Percentiles rank a stretch among this genome's conserved stretches.
Conservation (phyloP, 2,113 vertebrate genomes). For the Pachyramphus minor region DNA sequence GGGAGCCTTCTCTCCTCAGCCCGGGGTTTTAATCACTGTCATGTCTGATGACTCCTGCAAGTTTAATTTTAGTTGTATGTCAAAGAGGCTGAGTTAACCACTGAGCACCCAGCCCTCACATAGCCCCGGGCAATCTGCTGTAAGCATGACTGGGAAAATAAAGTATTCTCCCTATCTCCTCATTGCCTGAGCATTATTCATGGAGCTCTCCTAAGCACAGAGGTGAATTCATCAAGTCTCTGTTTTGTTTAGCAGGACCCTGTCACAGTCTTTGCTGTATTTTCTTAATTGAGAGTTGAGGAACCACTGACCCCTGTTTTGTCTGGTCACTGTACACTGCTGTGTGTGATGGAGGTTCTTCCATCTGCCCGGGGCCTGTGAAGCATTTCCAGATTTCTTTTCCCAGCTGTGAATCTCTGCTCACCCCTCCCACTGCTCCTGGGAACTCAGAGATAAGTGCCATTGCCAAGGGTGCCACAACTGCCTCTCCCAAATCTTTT, state of each 20-base stretch:
- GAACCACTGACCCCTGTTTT: background rate
- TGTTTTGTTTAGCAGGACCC: background rate
- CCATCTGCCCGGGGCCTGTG: background rate
- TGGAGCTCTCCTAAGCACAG: background rate
- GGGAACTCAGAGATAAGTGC: background rate
- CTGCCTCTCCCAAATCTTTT: background rate
- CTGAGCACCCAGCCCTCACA: constrained; percentile 16
- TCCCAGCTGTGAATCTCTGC: background rate
- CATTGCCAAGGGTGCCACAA: background rate
- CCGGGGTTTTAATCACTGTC: constrained; percentile 11
- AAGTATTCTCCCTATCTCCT: background rate
- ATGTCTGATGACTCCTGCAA: background rate
- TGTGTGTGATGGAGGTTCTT: background rate
- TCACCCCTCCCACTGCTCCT: background rate
- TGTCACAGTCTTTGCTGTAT: background rate
- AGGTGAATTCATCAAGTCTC: background rate
- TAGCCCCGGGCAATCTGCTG: background rate
- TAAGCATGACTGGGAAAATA: background rate
- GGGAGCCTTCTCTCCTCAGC: background rate
- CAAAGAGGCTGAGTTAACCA: constrained; percentile 41
- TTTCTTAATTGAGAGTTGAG: background rate
- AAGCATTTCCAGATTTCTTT: background rate
- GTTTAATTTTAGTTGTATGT: constrained; percentile 52
- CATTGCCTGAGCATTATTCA: background rate
- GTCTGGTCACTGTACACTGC: background rate